A percentile compares a stretch with the other conserved stretches of the same genome.
These are phyloP conservation scores for Meriones unguiculatus DNA, from an alignment of 2,113 vertebrate genomes.

Conservation along the genomic window DNA sequence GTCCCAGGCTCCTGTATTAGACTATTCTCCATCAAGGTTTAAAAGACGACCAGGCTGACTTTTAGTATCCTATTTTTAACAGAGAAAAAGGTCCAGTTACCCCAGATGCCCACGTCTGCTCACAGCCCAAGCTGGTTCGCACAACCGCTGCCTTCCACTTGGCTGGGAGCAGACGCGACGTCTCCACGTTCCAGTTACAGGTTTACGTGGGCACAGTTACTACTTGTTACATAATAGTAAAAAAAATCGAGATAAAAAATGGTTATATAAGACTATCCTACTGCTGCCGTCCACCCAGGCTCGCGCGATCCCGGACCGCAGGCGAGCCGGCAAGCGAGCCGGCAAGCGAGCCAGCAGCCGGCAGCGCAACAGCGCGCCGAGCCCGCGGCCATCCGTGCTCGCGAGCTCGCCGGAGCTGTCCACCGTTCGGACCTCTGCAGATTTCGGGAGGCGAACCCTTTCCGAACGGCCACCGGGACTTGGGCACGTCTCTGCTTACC, in stretches of 20 bases:
- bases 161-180: background rate
- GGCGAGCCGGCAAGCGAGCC: background rate
- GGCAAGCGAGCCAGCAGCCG: background rate
- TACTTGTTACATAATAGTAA: conserved; percentile 68
- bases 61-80: background rate
- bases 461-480: background rate
- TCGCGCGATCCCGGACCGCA: background rate
- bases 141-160: conserved; percentile 12
- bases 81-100: background rate
- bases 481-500: background rate
- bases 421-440: background rate
- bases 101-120: background rate
- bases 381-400: background rate
- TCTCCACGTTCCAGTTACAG: background rate
- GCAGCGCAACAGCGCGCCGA: background rate
- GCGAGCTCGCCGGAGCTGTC: background rate
- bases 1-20: background rate
- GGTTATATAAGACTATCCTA: conserved; percentile 58
- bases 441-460: background rate
- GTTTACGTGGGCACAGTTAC: conserved; percentile 52
- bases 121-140: background rate
- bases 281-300: background rate
- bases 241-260: conserved; percentile 50
- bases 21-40: background rate
- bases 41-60: background rate